A percentile compares a stretch with the other conserved stretches of the same genome.
phyloP scores from a whole-genome alignment of 2,888 invertebrate species.

The Rambutsinella grinnellia region DNA sequence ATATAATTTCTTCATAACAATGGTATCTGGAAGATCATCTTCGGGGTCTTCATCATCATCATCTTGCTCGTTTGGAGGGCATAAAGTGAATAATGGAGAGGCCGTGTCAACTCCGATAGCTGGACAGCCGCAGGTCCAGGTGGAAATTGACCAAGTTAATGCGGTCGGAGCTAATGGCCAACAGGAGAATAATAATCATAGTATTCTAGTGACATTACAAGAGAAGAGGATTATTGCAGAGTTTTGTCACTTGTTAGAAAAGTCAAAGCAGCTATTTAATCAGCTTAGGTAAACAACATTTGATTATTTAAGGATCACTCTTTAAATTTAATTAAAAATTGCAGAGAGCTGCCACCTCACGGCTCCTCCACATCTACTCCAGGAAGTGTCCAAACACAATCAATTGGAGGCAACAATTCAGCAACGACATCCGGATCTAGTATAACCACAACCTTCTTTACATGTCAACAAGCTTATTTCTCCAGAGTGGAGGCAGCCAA shows the following conservation, averaged over 20 bases:
- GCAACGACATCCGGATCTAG: conserved; percentile 1
- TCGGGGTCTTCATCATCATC: conserved; percentile 42
- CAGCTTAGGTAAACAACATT: conserved; percentile 81
- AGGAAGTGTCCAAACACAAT: conserved; percentile 29
- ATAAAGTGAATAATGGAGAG: conserved; percentile 36
- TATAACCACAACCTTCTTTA: conserved; percentile 6
- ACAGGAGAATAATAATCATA: conserved; percentile 37
- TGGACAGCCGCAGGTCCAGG: conserved; percentile 18
- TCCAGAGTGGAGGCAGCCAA: conserved; percentile 96
- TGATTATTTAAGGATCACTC: neutral
- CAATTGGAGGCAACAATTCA: conserved; percentile 20
- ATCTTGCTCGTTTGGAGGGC: conserved; percentile 45
- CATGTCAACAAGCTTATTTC: conserved; percentile 92
- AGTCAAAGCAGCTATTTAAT: conserved; percentile 97
- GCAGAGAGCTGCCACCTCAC: conserved; percentile 94
- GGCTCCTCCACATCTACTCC: conserved; percentile 18
- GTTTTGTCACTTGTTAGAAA: conserved; percentile 95
- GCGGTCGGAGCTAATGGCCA: conserved; percentile 26
- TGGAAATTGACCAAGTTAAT: conserved; percentile 32
- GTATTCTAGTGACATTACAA: conserved; percentile 68
- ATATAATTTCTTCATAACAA: conserved; percentile 14
- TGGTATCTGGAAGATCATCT: conserved; percentile 43
- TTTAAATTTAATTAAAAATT: neutral
- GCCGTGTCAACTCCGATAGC: neutral
- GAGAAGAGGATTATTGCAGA: conserved; percentile 94